These are phyloP conservation scores for Diabrotica balteata DNA, from an alignment of 2,888 invertebrate genomes.

Conservation along the genomic window DNA sequence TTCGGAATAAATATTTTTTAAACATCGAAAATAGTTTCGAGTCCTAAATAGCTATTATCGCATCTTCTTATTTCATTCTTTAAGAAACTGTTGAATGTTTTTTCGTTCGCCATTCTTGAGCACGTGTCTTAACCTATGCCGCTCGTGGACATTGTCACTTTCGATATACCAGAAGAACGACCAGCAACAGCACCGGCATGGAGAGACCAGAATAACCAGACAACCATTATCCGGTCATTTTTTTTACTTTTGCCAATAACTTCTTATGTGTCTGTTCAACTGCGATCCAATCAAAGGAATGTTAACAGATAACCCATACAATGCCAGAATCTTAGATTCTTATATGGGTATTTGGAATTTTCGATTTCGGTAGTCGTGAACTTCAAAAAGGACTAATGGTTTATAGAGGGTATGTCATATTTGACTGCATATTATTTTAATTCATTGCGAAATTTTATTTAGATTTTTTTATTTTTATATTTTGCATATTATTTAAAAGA, in stretches of 20 bases:
- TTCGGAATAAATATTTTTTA: slow-evolving; percentile 31
- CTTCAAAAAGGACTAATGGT: not conserved
- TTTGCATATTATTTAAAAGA: no score
- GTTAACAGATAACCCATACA: slow-evolving; percentile 47
- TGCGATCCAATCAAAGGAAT: slow-evolving; percentile 49
- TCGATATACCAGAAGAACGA: slow-evolving; percentile 41
- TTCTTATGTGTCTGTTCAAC: slow-evolving; percentile 53
- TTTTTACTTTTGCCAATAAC: slow-evolving; percentile 49
- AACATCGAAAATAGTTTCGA: slow-evolving; percentile 31
- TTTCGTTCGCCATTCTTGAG: slow-evolving; percentile 31
- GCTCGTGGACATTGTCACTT: slow-evolving; percentile 49
- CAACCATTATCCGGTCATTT: slow-evolving; percentile 54
- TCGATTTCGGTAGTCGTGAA: slow-evolving; percentile 16
- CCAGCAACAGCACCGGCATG: slow-evolving; percentile 33
- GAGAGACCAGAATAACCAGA: slow-evolving; percentile 50
- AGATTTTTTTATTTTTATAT: no score
- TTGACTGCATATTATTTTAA: no score
- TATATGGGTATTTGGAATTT: slow-evolving; percentile 29
- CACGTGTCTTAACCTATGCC: slow-evolving; percentile 32
- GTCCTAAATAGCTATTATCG: slow-evolving; percentile 33
- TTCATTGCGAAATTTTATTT: no score
- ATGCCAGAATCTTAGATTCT: slow-evolving; percentile 43
- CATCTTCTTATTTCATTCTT: slow-evolving; percentile 35
- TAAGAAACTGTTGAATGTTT: slow-evolving; percentile 30
- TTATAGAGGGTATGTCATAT: not conserved